Conservation (phyloP, 2,797 vertebrate genomes). For the Ctenopoma multispine region DNA sequence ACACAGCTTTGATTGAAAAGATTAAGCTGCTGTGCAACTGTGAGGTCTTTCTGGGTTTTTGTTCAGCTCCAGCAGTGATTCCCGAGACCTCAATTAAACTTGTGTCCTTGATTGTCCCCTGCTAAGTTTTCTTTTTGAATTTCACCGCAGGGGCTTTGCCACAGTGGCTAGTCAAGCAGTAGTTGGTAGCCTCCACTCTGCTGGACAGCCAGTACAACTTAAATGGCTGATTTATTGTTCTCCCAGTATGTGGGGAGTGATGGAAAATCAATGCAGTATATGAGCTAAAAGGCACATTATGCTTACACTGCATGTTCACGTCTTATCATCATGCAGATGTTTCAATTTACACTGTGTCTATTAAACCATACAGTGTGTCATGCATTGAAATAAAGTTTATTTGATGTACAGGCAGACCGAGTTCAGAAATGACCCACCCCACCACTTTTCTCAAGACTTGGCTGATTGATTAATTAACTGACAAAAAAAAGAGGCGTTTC, state of each 20-base stretch:
- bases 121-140: constrained; percentile 50
- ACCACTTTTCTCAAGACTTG: constrained; percentile 12
- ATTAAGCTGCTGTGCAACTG: constrained; percentile 52
- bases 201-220: constrained; percentile 44
- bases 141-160: constrained; percentile 40
- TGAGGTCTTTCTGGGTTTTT: constrained; percentile 32
- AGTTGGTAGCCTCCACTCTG: constrained; percentile 22
- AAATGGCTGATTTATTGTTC: constrained; percentile 62
- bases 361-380: constrained; percentile 19
- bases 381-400: constrained; percentile 42
- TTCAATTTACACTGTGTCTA: constrained; percentile 50
- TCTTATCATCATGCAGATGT: constrained; percentile 65
- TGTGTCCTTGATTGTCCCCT: constrained; percentile 67
- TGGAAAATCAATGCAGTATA: constrained; percentile 70
- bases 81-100: constrained; percentile 68
- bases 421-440: constrained; percentile 23
- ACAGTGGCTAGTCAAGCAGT: constrained; percentile 40
- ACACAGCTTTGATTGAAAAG: constrained; percentile 61
- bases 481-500: constrained; percentile 41
- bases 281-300: constrained; percentile 45
- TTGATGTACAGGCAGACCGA: constrained; percentile 27
- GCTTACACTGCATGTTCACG: constrained; percentile 61
- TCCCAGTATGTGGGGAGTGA: constrained; percentile 55
- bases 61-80: constrained; percentile 53
- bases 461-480: constrained; percentile 62